These are phyloP conservation scores for Thalassaphorura encarpata DNA, from an alignment of 1,140 invertebrate species.

Conservation along the genomic window DNA sequence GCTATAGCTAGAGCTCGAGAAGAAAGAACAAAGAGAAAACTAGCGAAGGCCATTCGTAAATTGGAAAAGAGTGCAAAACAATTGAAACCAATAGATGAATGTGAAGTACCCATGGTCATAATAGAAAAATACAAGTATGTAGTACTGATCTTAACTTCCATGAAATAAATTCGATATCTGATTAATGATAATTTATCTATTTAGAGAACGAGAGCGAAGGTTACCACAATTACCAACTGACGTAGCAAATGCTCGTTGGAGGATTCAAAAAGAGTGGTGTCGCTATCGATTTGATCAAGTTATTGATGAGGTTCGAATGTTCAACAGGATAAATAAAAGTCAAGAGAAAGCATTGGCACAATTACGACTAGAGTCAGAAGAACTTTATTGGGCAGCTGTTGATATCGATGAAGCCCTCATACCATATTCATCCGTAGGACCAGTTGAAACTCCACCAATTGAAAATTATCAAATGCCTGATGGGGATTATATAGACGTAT, in stretches of 20 bases:
- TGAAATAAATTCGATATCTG: background rate
- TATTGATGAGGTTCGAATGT: constrained; percentile 49
- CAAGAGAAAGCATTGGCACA: constrained; percentile 67
- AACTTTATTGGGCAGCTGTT: constrained; percentile 71
- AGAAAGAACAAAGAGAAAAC: constrained; percentile 62
- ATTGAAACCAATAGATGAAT: constrained; percentile 71
- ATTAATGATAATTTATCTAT: background rate
- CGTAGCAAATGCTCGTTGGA: constrained; percentile 44
- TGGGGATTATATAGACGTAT: constrained; percentile 72
- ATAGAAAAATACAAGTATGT: constrained; percentile 54
- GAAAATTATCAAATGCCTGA: constrained; percentile 63
- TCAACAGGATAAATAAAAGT: constrained; percentile 53
- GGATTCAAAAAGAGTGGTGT: constrained; percentile 60
- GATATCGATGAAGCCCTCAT: constrained; percentile 57
- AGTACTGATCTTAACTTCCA: background rate
- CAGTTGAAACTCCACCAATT: constrained; percentile 65
- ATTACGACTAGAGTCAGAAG: constrained; percentile 62
- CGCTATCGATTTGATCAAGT: constrained; percentile 54
- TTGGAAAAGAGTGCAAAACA: constrained; percentile 63
- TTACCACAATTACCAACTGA: constrained; percentile 39
- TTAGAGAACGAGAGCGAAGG: constrained; percentile 46
- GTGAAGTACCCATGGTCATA: constrained; percentile 56
- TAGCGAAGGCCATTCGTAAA: constrained; percentile 70
- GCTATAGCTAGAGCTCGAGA: constrained; percentile 60
- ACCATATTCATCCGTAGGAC: constrained; percentile 55